Evolutionary conservation across 1,140 invertebrate genomes (phyloP), one percentile per base, ranked within the genome.

Genomic region (Argopecten irradians): DNA sequence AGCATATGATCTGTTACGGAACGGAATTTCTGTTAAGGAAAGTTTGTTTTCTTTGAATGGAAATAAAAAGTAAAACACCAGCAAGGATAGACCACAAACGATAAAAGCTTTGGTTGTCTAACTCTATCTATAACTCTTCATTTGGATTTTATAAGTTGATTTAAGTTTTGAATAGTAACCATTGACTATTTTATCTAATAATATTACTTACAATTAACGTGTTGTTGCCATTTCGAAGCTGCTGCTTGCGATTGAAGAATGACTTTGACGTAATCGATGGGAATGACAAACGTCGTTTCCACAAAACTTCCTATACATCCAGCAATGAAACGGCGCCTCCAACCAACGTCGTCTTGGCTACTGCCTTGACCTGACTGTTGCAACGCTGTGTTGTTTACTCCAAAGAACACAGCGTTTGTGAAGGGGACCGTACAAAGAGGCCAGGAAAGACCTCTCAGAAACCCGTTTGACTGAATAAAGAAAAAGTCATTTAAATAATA

Each of bases 231-330:
- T 7, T 71, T 22, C 22, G 22, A 28, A 28, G 55, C 22, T 71
- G 55, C 55, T 28, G 55, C 55, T 71, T 71, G 55, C 28, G 55
- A 71, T 71, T 71, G 55, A n/a, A 71, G 55, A 28, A 71, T 11
- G 3, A 71, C 55, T 71, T 71, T 71, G n/a, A 71, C 55, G n/a
- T 71, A 28, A 71, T 71, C 55, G 0, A 71, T 28, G 1, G 55
- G 55, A n/a, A 71, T 71, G 22, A 71, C 55, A 71, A 71, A 71
- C 55, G 55, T 71, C 55, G 28, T 71, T 71, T 71, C 55, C 55
- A n/a, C 55, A 22, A 71, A 11, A 11, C 55, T 71, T 1, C 55
- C 55, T 28, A 71, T 71, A 71, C 55, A 71, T 28, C 55, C 55
- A n/a, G 55, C 55, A 16, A 71, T 28, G 28, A 28, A 71, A 7